Base-by-base conservation (phyloP, 2,888 invertebrate species). In the Ochropleura plecta region DNA sequence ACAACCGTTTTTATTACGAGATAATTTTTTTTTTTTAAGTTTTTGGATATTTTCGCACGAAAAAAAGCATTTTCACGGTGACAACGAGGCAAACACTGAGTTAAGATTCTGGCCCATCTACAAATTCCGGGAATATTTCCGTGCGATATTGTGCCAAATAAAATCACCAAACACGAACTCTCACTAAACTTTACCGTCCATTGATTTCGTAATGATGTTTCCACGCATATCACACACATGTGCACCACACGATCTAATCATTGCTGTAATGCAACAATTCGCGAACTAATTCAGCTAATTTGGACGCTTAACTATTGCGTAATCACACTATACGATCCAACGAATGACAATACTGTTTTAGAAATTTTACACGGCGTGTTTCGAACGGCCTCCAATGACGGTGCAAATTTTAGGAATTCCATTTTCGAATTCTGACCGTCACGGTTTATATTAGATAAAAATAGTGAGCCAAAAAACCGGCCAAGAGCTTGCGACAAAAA, bases 301-400 rank as follows among this genome's bases (percentile, higher is more conserved):
- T 79, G 64, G 64, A 68, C 63, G 63, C 72, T 14, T 60, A 78
- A 80, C 80, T 73, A 77, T 86, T 76, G 82, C 68, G 77, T 79
- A 84, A 81, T 79, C 63, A 64, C 63, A 59, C 40, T 44, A 5
- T 63, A 64, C 53, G 70, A 70, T 67, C 63, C 68, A 12, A 44
- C 18, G 64, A 68, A 49, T 80, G 44, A 53, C 59, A 75, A 48
- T 30, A 12, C 20, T 48, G 79, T 30, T 59, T 76, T 62, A 40
- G 40, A 55, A 70, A 70, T 68, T 48, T 55, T 20, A 48, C 30
- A 53, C 48, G 10, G 30, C 16, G 44, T n/a, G 60, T 49, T 55
- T 14, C 18, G 44, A 62, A 62, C 62, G 62, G n/a, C 44, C 6
- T 20, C 30, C 16, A 42, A 30, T 44, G 18, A 48, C 18, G n/a